Base-by-base conservation (phyloP, 2,888 invertebrate species). In the Diadromus collaris region DNA sequence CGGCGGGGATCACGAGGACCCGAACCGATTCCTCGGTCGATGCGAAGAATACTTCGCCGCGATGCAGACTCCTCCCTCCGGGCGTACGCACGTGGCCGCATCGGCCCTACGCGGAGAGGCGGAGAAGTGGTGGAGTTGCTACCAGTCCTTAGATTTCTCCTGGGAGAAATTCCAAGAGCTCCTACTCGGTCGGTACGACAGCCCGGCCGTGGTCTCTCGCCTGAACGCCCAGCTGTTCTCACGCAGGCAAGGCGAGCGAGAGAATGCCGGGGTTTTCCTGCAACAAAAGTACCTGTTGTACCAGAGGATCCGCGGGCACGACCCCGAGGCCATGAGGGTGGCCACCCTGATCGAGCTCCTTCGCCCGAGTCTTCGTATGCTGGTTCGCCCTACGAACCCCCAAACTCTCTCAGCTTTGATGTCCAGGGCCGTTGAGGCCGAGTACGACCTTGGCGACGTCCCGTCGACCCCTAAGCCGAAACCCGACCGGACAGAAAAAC, bases 261-360 rank as follows among this genome's bases (percentile, higher is more conserved):
- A 54, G 27, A 54, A 54, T 24, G 27, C 24, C 0, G 54, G 54
- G 2, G 10, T 54, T 13, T 54, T 24, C 13, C 54, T 29, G 3
- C 54, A 54, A 27, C 54, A 54, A 24, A 54, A 54, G 5, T 54
- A 54, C 27, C n/a, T 54, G 2, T 10, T 54, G 27, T 54, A 54
- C 27, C 27, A 54, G 10, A 24, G 54, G 10, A 54, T 54, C 6
- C 54, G 54, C 0, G 13, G 27, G 16, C 10, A 54, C 16, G 54
- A 54, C 54, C 27, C 27, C 9, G 54, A 54, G 13, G 4, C 54
- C 9, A 27, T 54, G 10, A 54, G 27, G 27, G 54, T 54, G 5
- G 54, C 54, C 24, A 54, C 54, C 2, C 16, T 54, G 1, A 27
- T 54, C 54, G 54, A 54, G 16, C 54, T 54, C 7, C 27, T 54